Evolutionary conservation across 1,140 invertebrate species (phyloP).

Genomic region (Drosophila mauritiana): DNA sequence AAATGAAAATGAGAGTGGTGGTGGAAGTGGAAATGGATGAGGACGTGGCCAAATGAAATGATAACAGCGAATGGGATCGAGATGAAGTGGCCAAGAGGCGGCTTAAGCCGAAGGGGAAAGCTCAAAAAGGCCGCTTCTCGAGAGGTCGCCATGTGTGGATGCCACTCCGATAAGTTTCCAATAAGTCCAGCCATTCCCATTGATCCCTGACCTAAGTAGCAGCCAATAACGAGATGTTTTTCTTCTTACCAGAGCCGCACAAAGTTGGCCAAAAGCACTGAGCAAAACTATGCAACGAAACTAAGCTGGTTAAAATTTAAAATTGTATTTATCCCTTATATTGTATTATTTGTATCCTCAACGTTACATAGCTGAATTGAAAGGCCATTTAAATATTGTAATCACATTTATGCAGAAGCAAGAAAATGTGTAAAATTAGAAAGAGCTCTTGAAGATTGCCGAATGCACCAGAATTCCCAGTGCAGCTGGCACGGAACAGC

Average conservation of each 20-base stretch:
- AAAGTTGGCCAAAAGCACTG: slow-evolving; percentile 13
- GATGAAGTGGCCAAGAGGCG: slow-evolving; percentile 55
- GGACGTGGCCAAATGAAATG: slow-evolving; percentile 49
- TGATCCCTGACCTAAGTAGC: slow-evolving; percentile 43
- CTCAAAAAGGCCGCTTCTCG: slow-evolving; percentile 23
- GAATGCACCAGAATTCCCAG: background rate
- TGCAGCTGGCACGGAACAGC: slow-evolving; percentile 17
- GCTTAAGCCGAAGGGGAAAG: slow-evolving; percentile 50
- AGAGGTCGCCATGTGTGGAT: slow-evolving; percentile 26
- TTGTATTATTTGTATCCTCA: too few species aligned
- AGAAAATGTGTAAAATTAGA: too few species aligned
- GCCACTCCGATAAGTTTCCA: slow-evolving; percentile 28
- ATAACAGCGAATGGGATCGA: slow-evolving; percentile 40
- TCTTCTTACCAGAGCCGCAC: slow-evolving; percentile 36
- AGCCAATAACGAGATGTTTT: slow-evolving; percentile 38
- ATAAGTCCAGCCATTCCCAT: slow-evolving; percentile 24
- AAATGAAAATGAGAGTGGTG: slow-evolving; percentile 39
- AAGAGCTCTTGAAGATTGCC: too few species aligned
- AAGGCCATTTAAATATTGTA: too few species aligned
- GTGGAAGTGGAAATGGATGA: slow-evolving; percentile 40
- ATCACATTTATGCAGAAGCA: too few species aligned
- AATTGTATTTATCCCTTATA: too few species aligned
- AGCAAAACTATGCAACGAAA: background rate
- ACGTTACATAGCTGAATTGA: too few species aligned
- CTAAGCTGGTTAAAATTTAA: too few species aligned